These are phyloP conservation scores for Cydia pomonella DNA, from an alignment of 1,140 invertebrate species.

Conservation along the genomic window DNA sequence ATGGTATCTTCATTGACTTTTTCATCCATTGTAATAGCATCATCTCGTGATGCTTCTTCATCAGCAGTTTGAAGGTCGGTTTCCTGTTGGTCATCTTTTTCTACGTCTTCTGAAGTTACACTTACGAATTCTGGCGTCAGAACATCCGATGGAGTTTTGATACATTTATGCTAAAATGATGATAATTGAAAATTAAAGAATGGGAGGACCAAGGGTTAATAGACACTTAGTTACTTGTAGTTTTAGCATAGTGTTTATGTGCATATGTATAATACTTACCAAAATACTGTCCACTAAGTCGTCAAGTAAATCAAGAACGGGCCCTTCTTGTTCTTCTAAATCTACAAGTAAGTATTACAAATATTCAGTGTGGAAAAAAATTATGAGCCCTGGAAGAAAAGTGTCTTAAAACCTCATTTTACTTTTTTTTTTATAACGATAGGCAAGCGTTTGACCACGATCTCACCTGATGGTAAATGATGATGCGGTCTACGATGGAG, in stretches of 20 bases:
- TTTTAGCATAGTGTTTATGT: no score
- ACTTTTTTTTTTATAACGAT: no score
- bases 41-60: background rate
- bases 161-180: slow-evolving; percentile 5
- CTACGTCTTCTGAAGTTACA: background rate
- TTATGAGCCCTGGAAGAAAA: background rate
- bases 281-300: slow-evolving; percentile 57
- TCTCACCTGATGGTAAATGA: no score
- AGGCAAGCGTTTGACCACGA: no score
- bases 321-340: slow-evolving; percentile 63
- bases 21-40: background rate
- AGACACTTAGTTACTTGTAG: no score
- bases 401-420: no score
- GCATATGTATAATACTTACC: slow-evolving; percentile 48
- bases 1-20: background rate
- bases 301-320: slow-evolving; percentile 65
- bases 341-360: slow-evolving; percentile 50
- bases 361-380: slow-evolving; percentile 33
- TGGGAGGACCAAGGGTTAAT: no score
- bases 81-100: background rate
- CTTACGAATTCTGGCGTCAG: slow-evolving; percentile 4
- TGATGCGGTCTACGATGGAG: no score
- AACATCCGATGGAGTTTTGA: slow-evolving; percentile 7
- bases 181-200: background rate
- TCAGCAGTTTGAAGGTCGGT: background rate